These are phyloP conservation scores for Lordiphosa fenestrarum DNA, from an alignment of 2,888 invertebrate genomes.

Conservation along the genomic window DNA sequence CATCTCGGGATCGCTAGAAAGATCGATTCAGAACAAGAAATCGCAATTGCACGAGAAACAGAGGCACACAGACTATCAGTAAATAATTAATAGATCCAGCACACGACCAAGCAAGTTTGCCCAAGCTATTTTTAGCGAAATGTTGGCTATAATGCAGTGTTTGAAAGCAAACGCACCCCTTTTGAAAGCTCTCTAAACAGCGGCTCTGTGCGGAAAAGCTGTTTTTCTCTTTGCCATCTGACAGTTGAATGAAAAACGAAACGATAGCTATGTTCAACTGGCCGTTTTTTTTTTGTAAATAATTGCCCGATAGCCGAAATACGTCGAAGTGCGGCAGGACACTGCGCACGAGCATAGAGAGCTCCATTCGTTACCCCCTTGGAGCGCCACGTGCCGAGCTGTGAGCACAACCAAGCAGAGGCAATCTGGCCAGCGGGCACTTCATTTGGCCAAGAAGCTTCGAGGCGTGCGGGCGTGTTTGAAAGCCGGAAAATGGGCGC, in stretches of 20 bases:
- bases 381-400: constrained; percentile 18
- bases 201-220: constrained; percentile 41
- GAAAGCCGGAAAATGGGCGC: constrained; percentile 65
- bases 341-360: constrained; percentile 28
- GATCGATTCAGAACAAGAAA: too few relatives aligned
- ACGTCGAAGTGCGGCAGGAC: constrained; percentile 9
- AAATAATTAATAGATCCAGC: too few relatives aligned
- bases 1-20: too few relatives aligned
- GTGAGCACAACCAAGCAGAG: constrained; percentile 20
- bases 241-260: constrained; percentile 57
- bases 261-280: constrained; percentile 44
- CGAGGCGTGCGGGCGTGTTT: constrained; percentile 77
- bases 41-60: too few relatives aligned
- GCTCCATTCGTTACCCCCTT: constrained; percentile 7
- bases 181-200: constrained; percentile 4
- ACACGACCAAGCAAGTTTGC: too few relatives aligned
- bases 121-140: too few relatives aligned
- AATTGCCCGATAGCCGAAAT: constrained; percentile 28
- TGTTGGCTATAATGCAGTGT: too few relatives aligned
- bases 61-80: too few relatives aligned
- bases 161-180: background rate
- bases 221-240: constrained; percentile 37
- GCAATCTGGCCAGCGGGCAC: constrained; percentile 67
- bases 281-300: constrained; percentile 69
- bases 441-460: constrained; percentile 79